Conservation (phyloP, 2,797 vertebrate genomes). For the Anomalospiza imberbis region DNA sequence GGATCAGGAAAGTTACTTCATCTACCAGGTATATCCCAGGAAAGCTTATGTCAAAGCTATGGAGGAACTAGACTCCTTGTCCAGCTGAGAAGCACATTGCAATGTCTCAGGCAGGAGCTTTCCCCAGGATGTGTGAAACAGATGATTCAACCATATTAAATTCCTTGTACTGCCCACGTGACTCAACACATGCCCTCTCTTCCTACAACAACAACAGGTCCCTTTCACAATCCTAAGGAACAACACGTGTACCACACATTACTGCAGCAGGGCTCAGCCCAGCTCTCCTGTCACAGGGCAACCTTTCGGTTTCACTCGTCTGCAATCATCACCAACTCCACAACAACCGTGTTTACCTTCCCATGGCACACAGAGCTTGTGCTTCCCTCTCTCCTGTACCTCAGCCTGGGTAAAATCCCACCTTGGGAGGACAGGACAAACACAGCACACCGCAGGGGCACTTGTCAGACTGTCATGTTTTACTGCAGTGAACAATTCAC, state of each 20-base stretch:
- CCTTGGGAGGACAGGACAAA: neutral
- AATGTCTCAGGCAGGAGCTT: neutral
- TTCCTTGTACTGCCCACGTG: slow-evolving; percentile 20
- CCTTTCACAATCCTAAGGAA: slow-evolving; percentile 29
- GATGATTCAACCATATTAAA: slow-evolving; percentile 44
- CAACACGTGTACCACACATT: neutral
- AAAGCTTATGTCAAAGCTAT: neutral
- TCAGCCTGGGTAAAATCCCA: neutral
- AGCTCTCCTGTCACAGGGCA: neutral
- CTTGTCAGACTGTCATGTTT: neutral
- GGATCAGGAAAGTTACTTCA: neutral
- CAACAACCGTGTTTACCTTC: neutral
- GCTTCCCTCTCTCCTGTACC: neutral
- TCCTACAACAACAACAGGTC: slow-evolving; percentile 24
- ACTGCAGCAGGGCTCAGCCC: neutral
- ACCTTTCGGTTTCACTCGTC: neutral
- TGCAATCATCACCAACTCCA: neutral
- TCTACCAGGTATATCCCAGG: neutral
- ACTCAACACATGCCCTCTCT: slow-evolving; percentile 21
- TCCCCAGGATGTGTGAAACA: neutral
- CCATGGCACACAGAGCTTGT: neutral
- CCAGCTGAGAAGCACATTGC: neutral
- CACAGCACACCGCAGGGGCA: accelerated
- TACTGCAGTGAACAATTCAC: neutral
- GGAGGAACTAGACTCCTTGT: neutral